A percentile compares a stretch with the other conserved stretches of the same genome.
Evolutionary conservation across 2,797 vertebrate species (phyloP).

Genomic region (Gymnothorax javanicus): DNA sequence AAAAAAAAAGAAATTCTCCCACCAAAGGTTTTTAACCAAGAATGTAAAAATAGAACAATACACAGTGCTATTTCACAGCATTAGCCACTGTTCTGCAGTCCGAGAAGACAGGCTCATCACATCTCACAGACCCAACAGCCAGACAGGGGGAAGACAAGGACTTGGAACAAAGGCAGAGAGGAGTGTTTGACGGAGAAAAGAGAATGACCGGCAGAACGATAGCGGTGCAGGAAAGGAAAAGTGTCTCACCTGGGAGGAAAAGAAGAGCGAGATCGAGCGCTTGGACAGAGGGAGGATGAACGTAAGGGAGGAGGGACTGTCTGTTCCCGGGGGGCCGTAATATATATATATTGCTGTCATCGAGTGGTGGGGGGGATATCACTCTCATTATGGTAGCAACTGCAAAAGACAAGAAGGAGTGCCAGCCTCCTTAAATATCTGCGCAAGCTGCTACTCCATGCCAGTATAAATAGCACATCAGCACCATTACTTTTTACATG

Average conservation of each 20-base stretch:
- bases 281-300: too few species aligned
- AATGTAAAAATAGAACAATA: background rate
- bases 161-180: background rate
- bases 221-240: background rate
- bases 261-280: constrained; percentile 45
- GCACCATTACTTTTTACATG: background rate
- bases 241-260: constrained; percentile 63
- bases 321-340: background rate
- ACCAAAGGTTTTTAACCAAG: background rate
- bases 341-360: background rate
- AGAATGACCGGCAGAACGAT: background rate
- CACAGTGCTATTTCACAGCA: background rate
- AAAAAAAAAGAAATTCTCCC: background rate
- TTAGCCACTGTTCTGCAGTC: background rate
- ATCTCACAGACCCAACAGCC: background rate
- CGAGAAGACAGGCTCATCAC: background rate
- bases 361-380: background rate
- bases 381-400: background rate
- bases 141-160: background rate
- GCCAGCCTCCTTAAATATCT: background rate
- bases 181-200: too few species aligned
- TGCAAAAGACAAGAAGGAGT: background rate
- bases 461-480: background rate
- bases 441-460: background rate
- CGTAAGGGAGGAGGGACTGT: too few species aligned